These are phyloP conservation scores for Callipepla californica DNA, from an alignment of 2,113 vertebrate genomes.

Conservation along the genomic window DNA sequence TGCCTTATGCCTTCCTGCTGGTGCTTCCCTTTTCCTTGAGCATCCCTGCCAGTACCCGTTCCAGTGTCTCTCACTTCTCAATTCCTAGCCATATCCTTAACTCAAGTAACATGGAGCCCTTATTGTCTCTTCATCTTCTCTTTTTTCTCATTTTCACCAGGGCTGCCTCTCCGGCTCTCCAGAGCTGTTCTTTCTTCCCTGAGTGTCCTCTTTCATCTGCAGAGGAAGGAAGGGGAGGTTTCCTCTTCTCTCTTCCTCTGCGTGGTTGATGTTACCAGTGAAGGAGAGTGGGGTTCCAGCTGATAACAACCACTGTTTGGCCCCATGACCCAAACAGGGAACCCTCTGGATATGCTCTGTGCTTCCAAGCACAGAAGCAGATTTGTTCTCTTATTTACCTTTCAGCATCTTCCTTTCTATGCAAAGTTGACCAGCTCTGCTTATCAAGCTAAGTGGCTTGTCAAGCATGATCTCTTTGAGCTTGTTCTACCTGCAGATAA, in stretches of 20 bases:
- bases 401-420: neutral
- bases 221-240: neutral
- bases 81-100: neutral
- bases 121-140: neutral
- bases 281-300: neutral
- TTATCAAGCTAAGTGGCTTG: neutral
- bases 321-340: neutral
- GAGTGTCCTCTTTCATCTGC: neutral
- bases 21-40: neutral
- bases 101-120: neutral
- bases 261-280: neutral
- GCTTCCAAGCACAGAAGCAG: neutral
- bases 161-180: neutral
- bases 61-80: neutral
- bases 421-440: no score
- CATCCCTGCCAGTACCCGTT: accelerated
- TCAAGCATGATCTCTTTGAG: neutral
- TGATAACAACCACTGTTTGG: neutral
- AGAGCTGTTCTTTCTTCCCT: neutral
- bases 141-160: neutral
- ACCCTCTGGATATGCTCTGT: neutral
- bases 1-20: neutral
- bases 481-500: neutral
- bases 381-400: neutral
- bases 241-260: neutral